Evolutionary conservation across 2,888 invertebrate genomes (phyloP).

Genomic region (Ennomos fuscantarius): DNA sequence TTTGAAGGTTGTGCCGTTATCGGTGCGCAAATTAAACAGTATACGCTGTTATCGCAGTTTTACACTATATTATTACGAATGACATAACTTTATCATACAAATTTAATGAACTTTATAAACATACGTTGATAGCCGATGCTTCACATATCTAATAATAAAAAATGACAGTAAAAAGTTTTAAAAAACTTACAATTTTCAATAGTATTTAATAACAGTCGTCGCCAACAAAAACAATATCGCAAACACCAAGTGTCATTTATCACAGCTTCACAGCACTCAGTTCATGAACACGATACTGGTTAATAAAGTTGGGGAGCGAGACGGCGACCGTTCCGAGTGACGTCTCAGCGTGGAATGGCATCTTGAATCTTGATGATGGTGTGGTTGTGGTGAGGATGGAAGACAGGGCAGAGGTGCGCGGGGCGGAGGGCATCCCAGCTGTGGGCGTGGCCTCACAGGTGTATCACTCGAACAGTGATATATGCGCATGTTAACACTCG

Average conservation of each 20-base stretch:
- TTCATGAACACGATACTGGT: constrained; percentile 51
- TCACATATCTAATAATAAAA: constrained; percentile 11
- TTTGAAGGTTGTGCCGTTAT: constrained; percentile 18
- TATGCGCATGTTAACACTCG: constrained; percentile 80
- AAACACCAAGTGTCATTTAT: constrained; percentile 61
- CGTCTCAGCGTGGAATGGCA: constrained; percentile 73
- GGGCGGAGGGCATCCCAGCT: constrained; percentile 38
- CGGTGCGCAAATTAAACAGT: constrained; percentile 18
- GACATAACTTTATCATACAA: constrained; percentile 28
- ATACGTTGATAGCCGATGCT: constrained; percentile 12
- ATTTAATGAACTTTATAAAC: no score
- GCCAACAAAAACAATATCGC: constrained; percentile 48
- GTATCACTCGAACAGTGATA: constrained; percentile 76
- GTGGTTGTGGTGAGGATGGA: constrained; percentile 54
- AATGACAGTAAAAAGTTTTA: constrained; percentile 9
- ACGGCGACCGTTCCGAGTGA: constrained; percentile 61
- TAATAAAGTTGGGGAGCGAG: constrained; percentile 48
- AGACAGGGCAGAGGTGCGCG: constrained; percentile 57
- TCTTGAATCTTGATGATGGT: constrained; percentile 64
- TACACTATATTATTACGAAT: constrained; percentile 21
- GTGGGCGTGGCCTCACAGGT: constrained; percentile 77
- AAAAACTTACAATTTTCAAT: constrained; percentile 39
- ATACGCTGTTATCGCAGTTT: constrained; percentile 25
- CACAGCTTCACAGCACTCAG: constrained; percentile 70
- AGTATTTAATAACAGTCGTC: constrained; percentile 36